phyloP scores from a whole-genome alignment of 2,113 vertebrate genomes.

The Podilymbus podiceps region DNA sequence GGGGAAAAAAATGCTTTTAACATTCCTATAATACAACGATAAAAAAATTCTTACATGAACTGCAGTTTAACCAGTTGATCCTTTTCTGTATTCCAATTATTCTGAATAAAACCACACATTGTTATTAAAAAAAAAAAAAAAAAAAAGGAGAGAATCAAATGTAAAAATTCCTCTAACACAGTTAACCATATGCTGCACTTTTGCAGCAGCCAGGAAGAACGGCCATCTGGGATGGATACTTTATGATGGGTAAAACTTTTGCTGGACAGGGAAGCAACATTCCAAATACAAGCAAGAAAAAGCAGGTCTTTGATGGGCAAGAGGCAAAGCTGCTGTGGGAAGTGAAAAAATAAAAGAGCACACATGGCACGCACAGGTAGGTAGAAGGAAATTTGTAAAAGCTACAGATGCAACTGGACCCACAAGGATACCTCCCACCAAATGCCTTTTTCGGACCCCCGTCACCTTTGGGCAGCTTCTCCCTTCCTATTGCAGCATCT shows the following conservation, averaged over 20 bases:
- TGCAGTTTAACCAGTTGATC: not conserved
- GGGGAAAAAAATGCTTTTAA: not conserved
- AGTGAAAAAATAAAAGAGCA: not conserved
- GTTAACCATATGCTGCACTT: not conserved
- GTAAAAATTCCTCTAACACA: not conserved
- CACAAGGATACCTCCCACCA: not conserved
- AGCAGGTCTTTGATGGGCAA: not conserved
- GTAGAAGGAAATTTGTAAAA: not conserved
- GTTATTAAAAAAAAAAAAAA: not conserved
- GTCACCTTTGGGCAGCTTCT: not conserved
- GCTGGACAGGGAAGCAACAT: not conserved
- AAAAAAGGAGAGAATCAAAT: not conserved
- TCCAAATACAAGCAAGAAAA: not conserved
- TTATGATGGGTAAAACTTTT: not conserved
- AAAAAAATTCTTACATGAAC: not conserved
- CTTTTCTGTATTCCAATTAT: not conserved
- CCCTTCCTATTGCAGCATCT: not conserved
- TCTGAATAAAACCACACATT: not conserved
- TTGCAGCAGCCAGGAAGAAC: not conserved
- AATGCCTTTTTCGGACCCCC: not conserved
- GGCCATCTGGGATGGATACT: not conserved
- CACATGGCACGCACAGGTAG: not conserved
- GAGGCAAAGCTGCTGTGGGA: not conserved
- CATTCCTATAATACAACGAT: not conserved
- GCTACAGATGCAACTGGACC: not conserved